Conservation (phyloP, 2,113 vertebrate species). For the Platichthys flesus region DNA sequence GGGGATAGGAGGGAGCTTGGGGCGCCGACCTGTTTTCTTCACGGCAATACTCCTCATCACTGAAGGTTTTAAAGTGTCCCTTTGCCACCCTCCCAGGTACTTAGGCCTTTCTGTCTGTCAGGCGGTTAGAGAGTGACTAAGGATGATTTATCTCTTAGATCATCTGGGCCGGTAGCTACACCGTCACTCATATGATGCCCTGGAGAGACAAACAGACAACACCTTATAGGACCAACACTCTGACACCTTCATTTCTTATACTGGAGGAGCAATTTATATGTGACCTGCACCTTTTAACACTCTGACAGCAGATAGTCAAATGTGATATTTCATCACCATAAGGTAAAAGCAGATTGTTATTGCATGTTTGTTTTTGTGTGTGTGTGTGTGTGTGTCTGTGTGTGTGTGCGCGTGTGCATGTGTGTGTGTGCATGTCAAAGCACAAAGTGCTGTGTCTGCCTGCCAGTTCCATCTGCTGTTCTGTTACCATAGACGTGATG, state of each 20-base stretch:
- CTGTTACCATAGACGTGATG: slow-evolving; percentile 72
- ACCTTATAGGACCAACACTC: slow-evolving; percentile 21
- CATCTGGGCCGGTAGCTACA: slow-evolving; percentile 56
- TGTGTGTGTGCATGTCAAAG: slow-evolving; percentile 58
- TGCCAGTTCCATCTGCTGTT: slow-evolving; percentile 77
- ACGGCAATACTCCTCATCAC: slow-evolving; percentile 66
- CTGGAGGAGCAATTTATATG: slow-evolving; percentile 19
- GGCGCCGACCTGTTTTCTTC: slow-evolving; percentile 72
- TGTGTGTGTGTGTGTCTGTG: slow-evolving; percentile 15
- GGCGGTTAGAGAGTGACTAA: slow-evolving; percentile 65
- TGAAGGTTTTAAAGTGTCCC: slow-evolving; percentile 74
- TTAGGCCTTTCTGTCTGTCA: slow-evolving; percentile 79
- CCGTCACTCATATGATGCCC: slow-evolving; percentile 57
- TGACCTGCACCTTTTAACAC: slow-evolving; percentile 42
- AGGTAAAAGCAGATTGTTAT: slow-evolving; percentile 67
- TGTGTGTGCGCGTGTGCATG: slow-evolving; percentile 50
- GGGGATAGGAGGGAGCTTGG: slow-evolving; percentile 58
- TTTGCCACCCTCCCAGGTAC: slow-evolving; percentile 76
- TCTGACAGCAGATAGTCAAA: slow-evolving; percentile 31
- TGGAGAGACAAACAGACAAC: slow-evolving; percentile 57
- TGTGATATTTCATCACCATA: slow-evolving; percentile 53
- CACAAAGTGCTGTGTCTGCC: slow-evolving; percentile 57
- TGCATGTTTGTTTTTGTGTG: slow-evolving; percentile 48
- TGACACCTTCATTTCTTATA: slow-evolving; percentile 28
- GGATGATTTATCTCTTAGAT: slow-evolving; percentile 75